These are phyloP conservation scores for Noturus placidus DNA, from an alignment of 2,113 vertebrate species.

Conservation along the genomic window DNA sequence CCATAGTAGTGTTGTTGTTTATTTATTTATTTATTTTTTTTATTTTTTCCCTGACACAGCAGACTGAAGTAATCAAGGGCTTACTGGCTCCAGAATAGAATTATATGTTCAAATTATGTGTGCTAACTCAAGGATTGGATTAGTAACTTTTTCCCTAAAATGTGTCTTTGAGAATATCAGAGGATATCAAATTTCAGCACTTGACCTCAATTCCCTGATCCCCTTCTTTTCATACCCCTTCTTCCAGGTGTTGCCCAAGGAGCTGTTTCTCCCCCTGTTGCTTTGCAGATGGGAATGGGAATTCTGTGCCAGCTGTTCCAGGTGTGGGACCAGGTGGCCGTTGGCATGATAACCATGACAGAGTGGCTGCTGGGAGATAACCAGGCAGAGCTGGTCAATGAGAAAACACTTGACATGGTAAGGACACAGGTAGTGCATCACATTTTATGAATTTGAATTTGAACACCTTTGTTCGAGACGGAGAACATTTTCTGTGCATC, in stretches of 20 bases:
- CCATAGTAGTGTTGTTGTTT: neutral
- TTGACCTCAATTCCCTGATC: neutral
- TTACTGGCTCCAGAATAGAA: neutral
- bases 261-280: conserved; percentile 79
- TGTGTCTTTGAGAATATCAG: neutral
- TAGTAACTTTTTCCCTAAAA: neutral
- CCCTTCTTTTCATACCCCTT: neutral
- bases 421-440: conserved; percentile 9
- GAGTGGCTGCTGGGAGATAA: conserved; percentile 84
- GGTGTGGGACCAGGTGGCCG: conserved; percentile 71
- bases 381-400: conserved; percentile 34
- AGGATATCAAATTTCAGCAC: neutral
- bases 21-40: too few relatives aligned
- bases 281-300: conserved; percentile 77
- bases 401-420: conserved; percentile 63
- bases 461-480: neutral
- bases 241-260: conserved; percentile 72
- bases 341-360: conserved; percentile 71
- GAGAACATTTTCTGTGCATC: neutral
- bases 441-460: too few relatives aligned
- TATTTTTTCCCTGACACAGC: neutral
- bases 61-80: neutral
- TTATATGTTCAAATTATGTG: neutral
- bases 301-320: conserved; percentile 81
- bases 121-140: neutral